A percentile compares a stretch with the other conserved stretches of the same genome.
Conservation (phyloP, 2,113 vertebrate genomes). For the Eubucco bourcierii region DNA sequence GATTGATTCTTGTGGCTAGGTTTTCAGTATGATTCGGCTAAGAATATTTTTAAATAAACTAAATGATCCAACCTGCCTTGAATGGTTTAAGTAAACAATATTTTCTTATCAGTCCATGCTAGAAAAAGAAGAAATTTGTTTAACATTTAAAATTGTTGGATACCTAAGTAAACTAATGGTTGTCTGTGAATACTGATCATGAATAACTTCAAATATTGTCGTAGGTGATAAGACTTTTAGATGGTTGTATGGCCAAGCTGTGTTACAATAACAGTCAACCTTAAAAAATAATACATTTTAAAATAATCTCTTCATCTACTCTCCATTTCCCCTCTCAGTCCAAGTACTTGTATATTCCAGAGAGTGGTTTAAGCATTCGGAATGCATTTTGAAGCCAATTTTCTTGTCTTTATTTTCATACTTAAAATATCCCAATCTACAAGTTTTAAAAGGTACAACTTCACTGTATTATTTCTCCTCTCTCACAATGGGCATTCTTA, state of each 20-base stretch:
- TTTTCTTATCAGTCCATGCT: background rate
- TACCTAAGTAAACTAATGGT: background rate
- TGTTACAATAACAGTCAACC: background rate
- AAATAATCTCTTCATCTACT: conserved; percentile 26
- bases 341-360: background rate
- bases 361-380: conserved; percentile 3
- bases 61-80: background rate
- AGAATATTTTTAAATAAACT: background rate
- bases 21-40: background rate
- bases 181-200: background rate
- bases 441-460: background rate
- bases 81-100: background rate
- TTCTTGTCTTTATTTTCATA: background rate
- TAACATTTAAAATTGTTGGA: background rate
- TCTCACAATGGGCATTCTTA: background rate
- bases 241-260: background rate
- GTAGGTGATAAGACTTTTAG: background rate
- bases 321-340: background rate
- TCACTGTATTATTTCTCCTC: background rate
- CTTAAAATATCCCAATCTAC: background rate
- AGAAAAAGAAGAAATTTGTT: background rate
- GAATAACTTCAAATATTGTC: background rate
- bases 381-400: conserved; percentile 24
- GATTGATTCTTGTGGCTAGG: background rate
- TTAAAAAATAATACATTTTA: background rate